Evolutionary conservation across 2,888 invertebrate genomes (phyloP), one percentile per base, ranked within the genome.

Genomic region (Chrysolina haemoptera): DNA sequence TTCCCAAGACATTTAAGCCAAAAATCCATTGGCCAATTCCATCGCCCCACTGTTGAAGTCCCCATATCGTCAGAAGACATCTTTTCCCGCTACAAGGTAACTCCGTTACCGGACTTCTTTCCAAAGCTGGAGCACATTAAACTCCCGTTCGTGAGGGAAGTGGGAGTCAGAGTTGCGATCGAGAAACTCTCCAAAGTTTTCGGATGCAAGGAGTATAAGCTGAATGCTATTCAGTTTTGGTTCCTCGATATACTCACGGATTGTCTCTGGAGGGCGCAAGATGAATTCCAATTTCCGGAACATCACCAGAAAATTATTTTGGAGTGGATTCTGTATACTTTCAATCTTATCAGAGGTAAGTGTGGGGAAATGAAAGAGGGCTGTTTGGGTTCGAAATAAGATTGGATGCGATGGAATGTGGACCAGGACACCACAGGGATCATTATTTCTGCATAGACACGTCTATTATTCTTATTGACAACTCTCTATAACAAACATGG

Each of bases 181-280:
- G 81, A 84, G 9, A 64, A 69, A 12, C 76, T 88, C 14, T 84
- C 85, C 18, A 78, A 84, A 27, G 81, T 81, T 69, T 85, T 87
- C 55, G 76, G 79, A 1, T 87, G 86, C 70, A 78, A 71, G 10
- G 81, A 86, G 68, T 87, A 86, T 65, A 79, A 82, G 69, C 78
- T 81, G 12, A 86, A 85, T 72, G 79, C 83, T 40, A 75, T 86
- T 2, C 87, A 88, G 71, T 88, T 88, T 78, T 88, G 88, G 88
- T 86, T 88, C 74, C 73, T 88, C 69, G 88, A 88, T 80, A 82
- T 88, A 14, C 73, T 88, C 5, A 83, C 85, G 0, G 88, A 88
- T 79, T 87, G 87, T 73, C 74, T 88, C 16, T 88, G 88, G 88
- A 85, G 83, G 74, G 71, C 83, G 1, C 88, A 88, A 76, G 88